Evolutionary conservation across 2,797 vertebrate genomes (phyloP).

Genomic region (Acropternis orthonyx): DNA sequence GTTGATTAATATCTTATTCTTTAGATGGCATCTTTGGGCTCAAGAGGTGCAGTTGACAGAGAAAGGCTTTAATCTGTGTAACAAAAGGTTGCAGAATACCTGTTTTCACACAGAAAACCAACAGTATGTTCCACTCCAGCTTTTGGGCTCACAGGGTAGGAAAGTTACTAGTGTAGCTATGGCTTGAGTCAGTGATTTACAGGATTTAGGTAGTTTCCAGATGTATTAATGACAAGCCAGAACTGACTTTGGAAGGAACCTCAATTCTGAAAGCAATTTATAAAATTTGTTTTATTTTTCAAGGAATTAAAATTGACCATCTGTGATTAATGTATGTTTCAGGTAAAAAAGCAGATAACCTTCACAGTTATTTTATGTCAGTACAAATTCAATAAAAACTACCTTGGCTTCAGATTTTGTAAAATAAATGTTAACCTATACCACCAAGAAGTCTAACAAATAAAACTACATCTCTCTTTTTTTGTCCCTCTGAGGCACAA

Average conservation of each 20-base stretch:
- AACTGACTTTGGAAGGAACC: neutral
- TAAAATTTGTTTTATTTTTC: neutral
- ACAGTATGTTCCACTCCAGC: neutral
- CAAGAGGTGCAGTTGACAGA: neutral
- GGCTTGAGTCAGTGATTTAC: neutral
- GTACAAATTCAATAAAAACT: neutral
- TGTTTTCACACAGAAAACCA: neutral
- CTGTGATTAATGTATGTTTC: neutral
- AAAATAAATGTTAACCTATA: neutral
- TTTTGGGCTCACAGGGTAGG: neutral
- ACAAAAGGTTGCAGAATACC: neutral
- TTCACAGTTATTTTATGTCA: neutral
- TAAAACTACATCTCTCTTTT: neutral
- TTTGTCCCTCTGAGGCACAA: neutral
- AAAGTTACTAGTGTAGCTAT: neutral
- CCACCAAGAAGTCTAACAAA: neutral
- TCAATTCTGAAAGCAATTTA: neutral
- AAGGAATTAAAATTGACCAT: neutral
- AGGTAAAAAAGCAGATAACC: neutral
- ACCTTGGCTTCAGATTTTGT: neutral
- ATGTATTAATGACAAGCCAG: neutral
- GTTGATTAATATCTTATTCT: neutral
- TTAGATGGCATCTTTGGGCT: neutral
- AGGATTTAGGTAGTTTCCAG: neutral
- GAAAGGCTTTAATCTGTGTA: neutral